phyloP scores from a whole-genome alignment of 1,140 invertebrate species.

The Littorina saxatilis region DNA sequence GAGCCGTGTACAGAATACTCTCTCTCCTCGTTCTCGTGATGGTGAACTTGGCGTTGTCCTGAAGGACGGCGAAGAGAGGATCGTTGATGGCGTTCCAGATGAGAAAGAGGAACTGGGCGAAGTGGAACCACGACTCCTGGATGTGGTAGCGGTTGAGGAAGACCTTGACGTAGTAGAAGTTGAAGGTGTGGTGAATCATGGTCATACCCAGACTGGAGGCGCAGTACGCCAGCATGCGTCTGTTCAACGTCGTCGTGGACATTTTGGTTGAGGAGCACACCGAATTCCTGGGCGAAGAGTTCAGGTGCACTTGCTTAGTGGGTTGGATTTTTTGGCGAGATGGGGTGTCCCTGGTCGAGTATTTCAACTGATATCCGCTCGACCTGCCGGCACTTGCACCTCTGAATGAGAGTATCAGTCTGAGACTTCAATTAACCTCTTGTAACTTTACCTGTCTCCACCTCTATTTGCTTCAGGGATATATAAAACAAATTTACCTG shows the following conservation, averaged over 20 bases:
- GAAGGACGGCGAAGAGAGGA: slow-evolving; percentile 73
- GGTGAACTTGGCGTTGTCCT: slow-evolving; percentile 65
- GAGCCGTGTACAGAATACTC: slow-evolving; percentile 74
- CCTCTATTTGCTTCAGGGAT: no score
- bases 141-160: slow-evolving; percentile 76
- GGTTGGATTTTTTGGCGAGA: neutral
- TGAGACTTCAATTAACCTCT: neutral
- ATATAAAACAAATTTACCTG: no score
- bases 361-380: neutral
- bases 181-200: slow-evolving; percentile 61
- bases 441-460: neutral
- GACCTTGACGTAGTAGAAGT: slow-evolving; percentile 73
- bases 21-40: slow-evolving; percentile 72
- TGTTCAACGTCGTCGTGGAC: slow-evolving; percentile 4
- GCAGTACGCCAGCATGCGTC: slow-evolving; percentile 57
- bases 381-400: neutral
- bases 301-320: neutral
- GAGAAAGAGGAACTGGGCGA: slow-evolving; percentile 74
- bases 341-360: neutral
- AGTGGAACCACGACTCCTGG: slow-evolving; percentile 75
- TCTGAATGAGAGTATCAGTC: neutral
- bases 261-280: neutral
- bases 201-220: slow-evolving; percentile 55
- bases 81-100: slow-evolving; percentile 78
- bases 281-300: neutral